Conservation (phyloP, 2,113 vertebrate species). For the Athene cunicularia region DNA sequence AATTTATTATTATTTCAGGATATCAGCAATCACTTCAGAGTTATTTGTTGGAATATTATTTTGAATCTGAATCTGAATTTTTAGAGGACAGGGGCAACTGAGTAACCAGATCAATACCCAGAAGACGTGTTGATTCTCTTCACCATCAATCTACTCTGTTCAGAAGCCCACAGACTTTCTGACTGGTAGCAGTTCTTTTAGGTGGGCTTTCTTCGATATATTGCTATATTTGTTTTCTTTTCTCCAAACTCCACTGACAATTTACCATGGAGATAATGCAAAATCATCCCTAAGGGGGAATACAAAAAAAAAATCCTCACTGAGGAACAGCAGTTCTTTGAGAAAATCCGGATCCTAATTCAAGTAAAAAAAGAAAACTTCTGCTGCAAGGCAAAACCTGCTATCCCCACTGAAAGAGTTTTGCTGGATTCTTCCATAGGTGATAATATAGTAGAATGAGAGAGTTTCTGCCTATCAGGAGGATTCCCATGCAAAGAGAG, state of each 20-base stretch:
- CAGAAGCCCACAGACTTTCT: background rate
- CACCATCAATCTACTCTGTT: background rate
- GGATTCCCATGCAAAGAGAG: background rate
- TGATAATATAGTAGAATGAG: background rate
- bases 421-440: background rate
- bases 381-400: background rate
- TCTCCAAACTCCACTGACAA: background rate
- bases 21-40: background rate
- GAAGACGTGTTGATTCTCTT: background rate
- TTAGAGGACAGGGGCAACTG: background rate
- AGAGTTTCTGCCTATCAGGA: background rate
- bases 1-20: background rate
- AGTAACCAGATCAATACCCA: background rate
- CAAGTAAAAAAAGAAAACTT: background rate
- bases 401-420: background rate
- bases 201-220: background rate
- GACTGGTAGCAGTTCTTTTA: background rate
- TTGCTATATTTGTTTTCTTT: background rate
- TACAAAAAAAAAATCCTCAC: background rate
- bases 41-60: background rate
- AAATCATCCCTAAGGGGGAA: background rate
- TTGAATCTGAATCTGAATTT: background rate
- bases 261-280: background rate
- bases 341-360: background rate
- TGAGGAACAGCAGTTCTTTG: background rate